Evolutionary conservation across 2,797 vertebrate genomes (phyloP), one percentile per base, ranked within the genome.

Genomic region (Sphenodon punctatus): DNA sequence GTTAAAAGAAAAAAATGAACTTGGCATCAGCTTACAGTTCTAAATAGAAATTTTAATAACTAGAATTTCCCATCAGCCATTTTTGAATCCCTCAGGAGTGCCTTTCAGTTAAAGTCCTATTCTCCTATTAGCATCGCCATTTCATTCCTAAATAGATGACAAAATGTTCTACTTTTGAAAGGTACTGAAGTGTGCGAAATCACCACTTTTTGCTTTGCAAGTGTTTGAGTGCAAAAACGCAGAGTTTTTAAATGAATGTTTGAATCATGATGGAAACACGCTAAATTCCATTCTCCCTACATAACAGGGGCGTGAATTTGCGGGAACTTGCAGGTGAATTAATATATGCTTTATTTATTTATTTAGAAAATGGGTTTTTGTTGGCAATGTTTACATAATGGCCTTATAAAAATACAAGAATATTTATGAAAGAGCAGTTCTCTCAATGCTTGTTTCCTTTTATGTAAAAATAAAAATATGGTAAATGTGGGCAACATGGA

Each of bases 41-140:
- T 81, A 64, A 80, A 85, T 41, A 79, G 43, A 91, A 65, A 30
- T 88, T 34, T 78, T 83, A 82, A 87, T 61, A 84, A 67, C 19
- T 69, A 81, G 74, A 87, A 69, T 67, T 45, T 93, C 77, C 43
- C 63, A 76, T 61, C 61, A 91, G 16, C n/a, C 55, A 46, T 86
- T 90, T 88, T 38, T 75, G 30, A 87, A 87, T 80, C 55, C 45
- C 45, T 67, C 75, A 85, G 73, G 51, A 41, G n/a, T 38, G 9
- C 48, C 8, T 90, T 92, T 86, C 48, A 80, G 25, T 16, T 66
- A 60, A 71, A 75, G 66, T 80, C 16, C 23, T 75, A 63, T 88
- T 90, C 80, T 82, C 4, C 9, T 60, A 61, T 73, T 65, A 75
- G n/a, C 23, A 71, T 32, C 7, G 7, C 8, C n/a, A n/a, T 90